These are phyloP conservation scores for Drosophila melanogaster DNA, from an alignment of 1,140 invertebrate species.

Conservation along the genomic window Release_6_plus_ISO1_MT NC_004354.4:12913001-12913500, in stretches of 20 bases:
- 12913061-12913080: constrained; percentile 1
- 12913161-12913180: neutral
- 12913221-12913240: constrained; percentile 52
- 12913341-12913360: too few species aligned
- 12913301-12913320: too few species aligned
- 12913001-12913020: constrained; percentile 72
- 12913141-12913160: constrained; percentile 16
- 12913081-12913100: neutral
- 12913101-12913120: neutral
- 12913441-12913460: constrained; percentile 28
- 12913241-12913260: neutral
- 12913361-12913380: neutral
- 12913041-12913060: constrained; percentile 32
- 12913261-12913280: neutral
- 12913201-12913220: constrained; percentile 53
- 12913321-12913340: too few species aligned
- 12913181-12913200: constrained; percentile 15
- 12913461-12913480: constrained; percentile 44
- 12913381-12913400: neutral
- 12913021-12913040: constrained; percentile 62
- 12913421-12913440: constrained; percentile 17
- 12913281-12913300: neutral
- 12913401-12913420: constrained; percentile 12
- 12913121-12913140: constrained; percentile 3
- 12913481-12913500: constrained; percentile 62